Base-by-base conservation (phyloP, 2,113 vertebrate species). In the Oncorhynchus gorbuscha region DNA sequence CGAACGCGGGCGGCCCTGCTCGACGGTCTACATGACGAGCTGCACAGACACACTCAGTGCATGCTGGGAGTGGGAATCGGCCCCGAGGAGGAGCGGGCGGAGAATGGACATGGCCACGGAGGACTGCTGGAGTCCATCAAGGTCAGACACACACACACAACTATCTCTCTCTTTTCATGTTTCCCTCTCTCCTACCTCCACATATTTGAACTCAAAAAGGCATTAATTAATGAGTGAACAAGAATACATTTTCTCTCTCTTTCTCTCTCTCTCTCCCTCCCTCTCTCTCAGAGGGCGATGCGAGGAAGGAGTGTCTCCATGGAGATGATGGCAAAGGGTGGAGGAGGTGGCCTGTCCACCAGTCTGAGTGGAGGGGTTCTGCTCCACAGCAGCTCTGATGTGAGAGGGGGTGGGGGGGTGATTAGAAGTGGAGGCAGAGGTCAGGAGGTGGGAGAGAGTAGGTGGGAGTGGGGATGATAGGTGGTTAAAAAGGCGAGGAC, bases 111-210 rank as follows among this genome's bases (percentile, higher is more conserved):
- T 7, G 91, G 95, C 30, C 97, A 98, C 0, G 96, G 96, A 35
- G 97, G 97, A 35, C 95, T 99, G 80, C 89, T 99, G 89, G 97
- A 99, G 80, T 97, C 97, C 13, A 97, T 99, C 84, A 99, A 99
- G 96, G 97, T 98, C 65, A 22, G 20, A 22, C 18, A 22, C 61
- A 22, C 61, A 7, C 61, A 22, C 61, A 22, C 20, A 11, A 3
- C 62, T 64, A 22, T 64, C 22, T 64, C 62, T 64, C 62, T 64
- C 62, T 26, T n/a, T 64, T n/a, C n/a, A 28, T 73, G 28, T 55
- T 30, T 62, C 59, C 35, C 20, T 22, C 20, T 30, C 16, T 35
- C 30, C 22, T 22, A 20, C 70, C 24, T n/a, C 26, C 18, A 22
- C 18, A 5, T n/a, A 61, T n/a, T 61, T 61, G n/a, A 20, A 61